Evolutionary conservation across 2,888 invertebrate genomes (phyloP), one percentile per base, ranked within the genome.

Genomic region (Drosophila recens): DNA sequence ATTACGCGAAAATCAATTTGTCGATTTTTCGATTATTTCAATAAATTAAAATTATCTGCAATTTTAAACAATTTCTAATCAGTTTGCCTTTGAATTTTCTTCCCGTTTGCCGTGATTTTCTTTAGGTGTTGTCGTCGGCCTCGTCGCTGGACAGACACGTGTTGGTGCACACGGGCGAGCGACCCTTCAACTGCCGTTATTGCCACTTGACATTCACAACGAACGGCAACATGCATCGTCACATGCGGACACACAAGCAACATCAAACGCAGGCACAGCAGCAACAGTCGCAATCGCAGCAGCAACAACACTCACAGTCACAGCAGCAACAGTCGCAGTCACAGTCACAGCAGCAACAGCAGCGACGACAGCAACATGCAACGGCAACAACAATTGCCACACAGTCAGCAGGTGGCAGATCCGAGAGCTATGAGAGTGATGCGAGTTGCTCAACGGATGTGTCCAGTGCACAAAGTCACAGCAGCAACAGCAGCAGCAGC

Each of bases 161-260:
- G 84, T 93, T 97, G 64, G 96, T 96, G 3, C 97, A 97, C 91
- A 96, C 96, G 42, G 96, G 96, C 15, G 96, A 97, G 89, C 94
- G 96, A 10, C 96, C 97, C 3, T 97, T 97, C 92, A 95, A 95
- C 86, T 97, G 97, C 92, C 95, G 95, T 87, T 94, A 95, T 82
- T 97, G 97, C 92, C 95, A 95, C 63, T 95, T 96, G 92, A 95
- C 96, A 43, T 97, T 97, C 92, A 96, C 96, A 38, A 97, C 97
- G 13, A 97, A 97, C 91, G 97, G 96, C 30, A 97, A 96, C 92
- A 96, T 97, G 96, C 96, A 96, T 90, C 93, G 97, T 42, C 97
- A 97, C 91, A 95, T 96, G 94, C 94, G 96, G 68, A 96, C 96
- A 2, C 96, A 96, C 91, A 94, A 94, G 70, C 93, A 93, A 75